Conservation (phyloP, 2,797 vertebrate species). For the Australoheros facetus region DNA sequence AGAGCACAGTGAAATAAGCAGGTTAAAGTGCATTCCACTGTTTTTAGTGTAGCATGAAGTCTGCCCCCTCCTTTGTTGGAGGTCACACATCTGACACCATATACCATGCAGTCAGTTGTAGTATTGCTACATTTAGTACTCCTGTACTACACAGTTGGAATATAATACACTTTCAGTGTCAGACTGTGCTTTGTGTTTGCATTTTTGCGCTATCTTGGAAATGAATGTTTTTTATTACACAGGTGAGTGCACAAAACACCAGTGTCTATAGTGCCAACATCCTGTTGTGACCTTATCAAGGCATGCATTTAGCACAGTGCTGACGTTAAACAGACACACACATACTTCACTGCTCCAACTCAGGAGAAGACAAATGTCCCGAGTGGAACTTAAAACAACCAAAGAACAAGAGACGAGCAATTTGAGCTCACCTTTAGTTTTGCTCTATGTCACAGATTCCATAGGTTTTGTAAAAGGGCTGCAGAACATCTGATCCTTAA, state of each 20-base stretch:
- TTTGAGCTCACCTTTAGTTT: conserved; percentile 15
- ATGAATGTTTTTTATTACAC: conserved; percentile 11
- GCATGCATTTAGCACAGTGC: conserved; percentile 9
- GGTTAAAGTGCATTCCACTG: conserved; percentile 3
- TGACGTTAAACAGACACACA: conserved; percentile 48
- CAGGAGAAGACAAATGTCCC: neutral
- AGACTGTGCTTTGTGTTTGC: conserved; percentile 7
- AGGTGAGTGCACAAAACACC: conserved; percentile 57
- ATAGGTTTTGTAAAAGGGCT: conserved; percentile 4
- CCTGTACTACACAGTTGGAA: neutral
- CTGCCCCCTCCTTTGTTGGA: neutral
- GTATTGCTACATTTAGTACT: neutral
- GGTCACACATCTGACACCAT: neutral
- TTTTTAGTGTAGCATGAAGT: neutral
- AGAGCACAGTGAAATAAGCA: neutral
- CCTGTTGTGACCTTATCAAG: conserved; percentile 42
- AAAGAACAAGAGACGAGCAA: conserved; percentile 18
- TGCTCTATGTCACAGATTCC: conserved; percentile 5
- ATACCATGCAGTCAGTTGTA: neutral
- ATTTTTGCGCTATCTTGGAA: neutral
- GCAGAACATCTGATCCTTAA: conserved; percentile 42
- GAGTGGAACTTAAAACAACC: conserved; percentile 32
- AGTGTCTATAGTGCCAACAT: conserved; percentile 70
- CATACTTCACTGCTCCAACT: conserved; percentile 10
- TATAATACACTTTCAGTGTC: neutral